These are phyloP conservation scores for Albula glossodonta DNA, from an alignment of 2,113 vertebrate genomes.

Conservation along the genomic window DNA sequence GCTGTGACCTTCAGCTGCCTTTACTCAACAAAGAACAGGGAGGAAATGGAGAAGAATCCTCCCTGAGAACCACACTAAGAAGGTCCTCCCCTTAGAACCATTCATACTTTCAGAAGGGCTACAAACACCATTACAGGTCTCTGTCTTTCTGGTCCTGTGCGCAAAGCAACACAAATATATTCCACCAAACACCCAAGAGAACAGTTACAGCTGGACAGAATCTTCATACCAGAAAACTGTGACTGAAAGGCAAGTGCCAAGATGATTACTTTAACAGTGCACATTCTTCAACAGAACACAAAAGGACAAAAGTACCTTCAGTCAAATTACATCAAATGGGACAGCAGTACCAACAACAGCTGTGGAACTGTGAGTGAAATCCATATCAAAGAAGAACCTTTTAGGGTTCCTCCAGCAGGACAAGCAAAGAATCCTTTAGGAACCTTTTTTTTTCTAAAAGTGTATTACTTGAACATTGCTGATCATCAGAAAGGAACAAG, in stretches of 20 bases:
- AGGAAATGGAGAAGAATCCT: not conserved
- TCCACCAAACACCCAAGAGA: not conserved
- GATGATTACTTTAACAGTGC: not conserved
- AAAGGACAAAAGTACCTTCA: not conserved
- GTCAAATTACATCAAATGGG: not conserved
- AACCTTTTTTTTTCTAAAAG: no score
- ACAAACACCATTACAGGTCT: not conserved
- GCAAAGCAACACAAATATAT: not conserved
- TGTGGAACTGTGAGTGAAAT: not conserved
- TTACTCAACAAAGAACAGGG: not conserved
- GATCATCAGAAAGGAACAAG: not conserved
- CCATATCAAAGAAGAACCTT: no score
- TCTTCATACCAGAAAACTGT: not conserved
- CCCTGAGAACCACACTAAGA: not conserved
- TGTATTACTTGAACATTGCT: not conserved
- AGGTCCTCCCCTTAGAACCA: not conserved
- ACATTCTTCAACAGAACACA: not conserved
- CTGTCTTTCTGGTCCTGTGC: not conserved
- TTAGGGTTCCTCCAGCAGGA: no score
- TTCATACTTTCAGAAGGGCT: not conserved
- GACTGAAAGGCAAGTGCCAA: no score
- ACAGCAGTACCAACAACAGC: not conserved
- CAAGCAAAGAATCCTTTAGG: no score
- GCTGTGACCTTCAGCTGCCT: slow-evolving; percentile 37
- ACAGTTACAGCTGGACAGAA: not conserved